A percentile compares a stretch with the other conserved stretches of the same genome.
Conservation (phyloP, 1,140 invertebrate genomes). For the Neomicropteryx cornuta region DNA sequence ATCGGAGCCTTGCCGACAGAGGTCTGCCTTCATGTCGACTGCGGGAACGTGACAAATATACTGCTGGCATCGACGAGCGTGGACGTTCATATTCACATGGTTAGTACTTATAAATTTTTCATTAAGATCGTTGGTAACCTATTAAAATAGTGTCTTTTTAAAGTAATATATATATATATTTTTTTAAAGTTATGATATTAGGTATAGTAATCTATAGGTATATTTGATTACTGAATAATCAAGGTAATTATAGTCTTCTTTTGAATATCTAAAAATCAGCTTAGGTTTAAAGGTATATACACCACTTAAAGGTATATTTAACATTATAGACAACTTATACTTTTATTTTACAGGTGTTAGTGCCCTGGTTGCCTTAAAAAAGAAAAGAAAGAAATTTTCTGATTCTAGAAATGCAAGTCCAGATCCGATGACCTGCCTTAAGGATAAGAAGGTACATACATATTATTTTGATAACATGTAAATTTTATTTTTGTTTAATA, state of each 20-base stretch:
- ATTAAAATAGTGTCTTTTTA: neutral
- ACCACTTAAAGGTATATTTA: conserved; percentile 20
- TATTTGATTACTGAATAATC: neutral
- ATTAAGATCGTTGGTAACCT: too few relatives aligned
- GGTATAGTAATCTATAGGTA: too few relatives aligned
- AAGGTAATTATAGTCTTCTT: neutral
- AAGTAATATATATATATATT: neutral
- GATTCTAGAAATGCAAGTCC: conserved; percentile 58
- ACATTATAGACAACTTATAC: neutral
- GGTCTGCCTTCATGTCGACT: neutral
- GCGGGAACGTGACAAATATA: neutral
- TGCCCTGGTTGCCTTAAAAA: conserved; percentile 57
- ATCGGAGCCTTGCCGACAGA: neutral
- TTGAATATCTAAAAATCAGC: conserved; percentile 21
- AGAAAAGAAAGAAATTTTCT: conserved; percentile 70
- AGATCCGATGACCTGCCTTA: conserved; percentile 32
- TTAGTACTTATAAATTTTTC: too few relatives aligned
- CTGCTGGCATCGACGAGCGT: conserved; percentile 30
- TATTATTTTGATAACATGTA: conserved; percentile 1
- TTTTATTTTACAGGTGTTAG: conserved; percentile 27
- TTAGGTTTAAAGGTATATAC: conserved; percentile 23
- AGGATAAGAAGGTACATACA: conserved; percentile 21
- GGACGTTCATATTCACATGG: conserved; percentile 15
- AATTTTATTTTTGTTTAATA: conserved; percentile 1
- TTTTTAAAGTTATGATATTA: too few relatives aligned